Percentiles rank a stretch among this genome's conserved stretches.
Evolutionary conservation across 2,888 invertebrate species (phyloP).

Genomic region (Nomada fabriciana): DNA sequence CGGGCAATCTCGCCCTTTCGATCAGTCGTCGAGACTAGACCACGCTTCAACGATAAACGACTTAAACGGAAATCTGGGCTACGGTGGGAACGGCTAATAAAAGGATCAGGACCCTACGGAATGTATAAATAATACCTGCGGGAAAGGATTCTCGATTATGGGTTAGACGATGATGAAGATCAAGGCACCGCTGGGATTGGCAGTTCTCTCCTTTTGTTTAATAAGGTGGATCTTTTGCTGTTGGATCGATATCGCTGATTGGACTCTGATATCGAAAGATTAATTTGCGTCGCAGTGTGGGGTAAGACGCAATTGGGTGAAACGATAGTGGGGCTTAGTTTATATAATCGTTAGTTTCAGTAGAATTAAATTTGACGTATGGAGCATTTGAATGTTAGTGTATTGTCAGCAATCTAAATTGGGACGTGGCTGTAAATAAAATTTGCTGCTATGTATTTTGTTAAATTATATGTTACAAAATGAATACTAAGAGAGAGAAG

Average conservation of each 20-base stretch:
- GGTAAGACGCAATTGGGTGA: too few species aligned
- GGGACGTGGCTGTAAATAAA: too few species aligned
- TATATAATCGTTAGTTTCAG: too few species aligned
- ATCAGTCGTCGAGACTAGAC: conserved; percentile 53
- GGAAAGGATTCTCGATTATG: conserved; percentile 8
- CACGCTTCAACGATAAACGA: conserved; percentile 59
- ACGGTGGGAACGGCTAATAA: conserved; percentile 34
- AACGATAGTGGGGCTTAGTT: too few species aligned
- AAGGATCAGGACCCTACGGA: conserved; percentile 28
- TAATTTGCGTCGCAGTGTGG: neutral
- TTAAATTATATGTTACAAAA: too few species aligned
- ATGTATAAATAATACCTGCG: conserved; percentile 40
- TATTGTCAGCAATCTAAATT: too few species aligned
- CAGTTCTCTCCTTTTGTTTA: neutral
- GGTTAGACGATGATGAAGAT: conserved; percentile 11
- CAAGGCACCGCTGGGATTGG: neutral
- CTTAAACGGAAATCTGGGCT: conserved; percentile 32
- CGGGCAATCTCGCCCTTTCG: conserved; percentile 58
- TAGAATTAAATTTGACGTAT: too few species aligned
- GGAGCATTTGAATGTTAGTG: too few species aligned
- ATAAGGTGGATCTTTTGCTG: neutral
- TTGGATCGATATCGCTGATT: neutral
- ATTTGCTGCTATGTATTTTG: too few species aligned
- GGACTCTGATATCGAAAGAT: neutral
- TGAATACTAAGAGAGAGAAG: too few species aligned